Evolutionary conservation across 2,888 invertebrate genomes (phyloP), one percentile per base, ranked within the genome.

Genomic region (Oligia strigilis): DNA sequence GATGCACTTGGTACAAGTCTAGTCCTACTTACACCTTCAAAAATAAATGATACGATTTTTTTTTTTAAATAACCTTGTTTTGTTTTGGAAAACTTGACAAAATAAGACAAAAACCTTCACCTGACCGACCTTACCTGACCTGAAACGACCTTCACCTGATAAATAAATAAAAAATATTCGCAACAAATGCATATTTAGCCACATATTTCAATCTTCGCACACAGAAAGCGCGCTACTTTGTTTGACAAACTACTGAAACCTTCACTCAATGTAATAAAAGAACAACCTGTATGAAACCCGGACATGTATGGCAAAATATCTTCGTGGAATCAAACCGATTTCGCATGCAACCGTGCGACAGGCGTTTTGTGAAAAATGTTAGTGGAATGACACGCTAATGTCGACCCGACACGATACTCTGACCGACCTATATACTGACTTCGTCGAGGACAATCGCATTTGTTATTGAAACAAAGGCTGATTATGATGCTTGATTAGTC

Each of bases 361-460:
- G 92, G 90, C 91, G 91, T 92, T 93, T 93, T 92, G 91, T 94
- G 94, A 94, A 93, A 95, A 95, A 95, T 93, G 93, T 91, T 89
- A 86, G 86, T 84, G 87, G 90, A 91, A 91, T 92, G 88, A 85
- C 95, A 95, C 94, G 95, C 95, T 95, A 96, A 96, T 93, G 94
- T 87, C 86, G 78, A 75, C 78, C 62, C 60, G 85, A 83, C 96
- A 96, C 95, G 96, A 88, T 90, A 94, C 81, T 78, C 80, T 90
- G 89, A 83, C 89, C 93, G 95, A 93, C 96, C 95, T 93, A 95
- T 85, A 94, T 95, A 91, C 91, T 13, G n/a, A 43, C 49, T 66
- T 49, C 5, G 49, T 77, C 29, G 71, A 75, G 70, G 72, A 55
- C 73, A 74, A 79, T 55, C 52, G 29, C 72, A 72, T 81, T 81